A percentile compares a stretch with the other conserved stretches of the same genome.
These are phyloP conservation scores for Baccha elongata DNA, from an alignment of 2,888 invertebrate genomes.

Conservation along the genomic window DNA sequence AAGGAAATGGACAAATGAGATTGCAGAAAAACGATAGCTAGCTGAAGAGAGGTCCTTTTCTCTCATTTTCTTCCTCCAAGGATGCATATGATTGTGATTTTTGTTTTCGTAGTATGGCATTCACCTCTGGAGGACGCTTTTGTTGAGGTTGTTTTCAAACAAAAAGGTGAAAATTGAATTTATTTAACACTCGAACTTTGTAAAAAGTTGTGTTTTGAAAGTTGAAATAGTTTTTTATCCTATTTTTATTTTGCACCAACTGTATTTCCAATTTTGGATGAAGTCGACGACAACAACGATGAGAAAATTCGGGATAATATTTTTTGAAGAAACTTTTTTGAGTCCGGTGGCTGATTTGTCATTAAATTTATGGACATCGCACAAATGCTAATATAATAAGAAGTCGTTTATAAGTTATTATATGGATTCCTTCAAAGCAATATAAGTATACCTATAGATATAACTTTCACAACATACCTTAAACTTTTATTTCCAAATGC, in stretches of 20 bases:
- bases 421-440: no score
- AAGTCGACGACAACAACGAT: constrained; percentile 3
- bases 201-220: constrained; percentile 42
- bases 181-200: constrained; percentile 67
- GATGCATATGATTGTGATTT: constrained; percentile 47
- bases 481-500: no score
- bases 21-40: constrained; percentile 3
- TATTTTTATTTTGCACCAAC: neutral
- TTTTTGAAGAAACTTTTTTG: constrained; percentile 3
- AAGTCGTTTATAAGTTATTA: no score
- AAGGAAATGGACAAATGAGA: constrained; percentile 37
- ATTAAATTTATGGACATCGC: no score
- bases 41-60: constrained; percentile 9
- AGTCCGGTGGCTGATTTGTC: neutral
- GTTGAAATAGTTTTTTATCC: constrained; percentile 6
- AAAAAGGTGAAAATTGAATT: constrained; percentile 71
- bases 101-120: neutral
- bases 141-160: constrained; percentile 52
- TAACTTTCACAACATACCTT: no score
- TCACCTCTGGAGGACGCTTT: constrained; percentile 21
- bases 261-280: constrained; percentile 20
- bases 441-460: no score
- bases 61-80: constrained; percentile 25
- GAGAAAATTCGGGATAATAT: no score
- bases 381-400: no score